Evolutionary conservation across 2,888 invertebrate genomes (phyloP).

Genomic region (Schizaphis graminum): DNA sequence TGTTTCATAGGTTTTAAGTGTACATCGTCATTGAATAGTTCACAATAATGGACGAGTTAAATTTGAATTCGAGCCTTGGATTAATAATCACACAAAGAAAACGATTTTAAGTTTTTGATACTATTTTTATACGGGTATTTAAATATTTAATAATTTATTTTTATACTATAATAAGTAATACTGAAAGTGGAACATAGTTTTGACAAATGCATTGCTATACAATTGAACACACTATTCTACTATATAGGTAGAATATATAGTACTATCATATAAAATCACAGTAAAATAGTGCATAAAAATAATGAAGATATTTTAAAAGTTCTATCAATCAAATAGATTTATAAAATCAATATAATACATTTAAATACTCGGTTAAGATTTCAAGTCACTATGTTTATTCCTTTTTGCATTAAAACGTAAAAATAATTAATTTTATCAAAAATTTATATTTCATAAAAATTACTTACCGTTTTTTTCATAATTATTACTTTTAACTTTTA

Average conservation of each 20-base stretch:
- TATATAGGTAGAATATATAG: no score
- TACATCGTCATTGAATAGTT: neutral
- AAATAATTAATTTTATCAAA: neutral
- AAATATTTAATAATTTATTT: neutral
- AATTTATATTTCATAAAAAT: neutral
- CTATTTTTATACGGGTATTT: no score
- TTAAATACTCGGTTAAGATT: no score
- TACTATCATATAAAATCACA: neutral
- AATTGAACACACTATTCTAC: neutral
- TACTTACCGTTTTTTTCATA: neutral
- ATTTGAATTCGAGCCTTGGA: neutral
- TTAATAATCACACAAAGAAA: neutral
- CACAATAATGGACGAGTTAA: neutral
- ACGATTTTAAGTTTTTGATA: neutral
- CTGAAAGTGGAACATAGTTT: neutral
- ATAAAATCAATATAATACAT: neutral
- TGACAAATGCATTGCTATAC: neutral
- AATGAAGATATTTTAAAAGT: neutral
- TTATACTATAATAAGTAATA: neutral
- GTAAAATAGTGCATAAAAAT: neutral
- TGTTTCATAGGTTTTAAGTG: neutral
- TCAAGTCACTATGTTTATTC: no score
- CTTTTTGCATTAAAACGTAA: neutral
- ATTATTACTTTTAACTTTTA: neutral
- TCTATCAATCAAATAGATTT: neutral